phyloP scores from a whole-genome alignment of 2,888 invertebrate genomes.

The Fissipunctia ypsillon region DNA sequence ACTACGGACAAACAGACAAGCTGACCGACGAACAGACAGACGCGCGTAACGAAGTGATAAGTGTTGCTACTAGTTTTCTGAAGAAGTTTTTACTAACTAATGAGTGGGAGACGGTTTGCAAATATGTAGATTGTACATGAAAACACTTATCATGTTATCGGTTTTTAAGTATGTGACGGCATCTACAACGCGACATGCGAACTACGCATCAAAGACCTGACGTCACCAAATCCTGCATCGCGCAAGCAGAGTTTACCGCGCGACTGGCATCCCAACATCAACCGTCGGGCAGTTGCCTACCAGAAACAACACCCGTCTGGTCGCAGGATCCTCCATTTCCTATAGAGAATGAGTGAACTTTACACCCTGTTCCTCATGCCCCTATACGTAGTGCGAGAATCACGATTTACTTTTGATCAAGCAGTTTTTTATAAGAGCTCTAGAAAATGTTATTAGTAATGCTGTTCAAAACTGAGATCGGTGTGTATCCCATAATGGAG shows the following conservation, averaged over 20 bases:
- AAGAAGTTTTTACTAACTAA: neutral
- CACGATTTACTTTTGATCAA: neutral
- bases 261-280: too few species aligned
- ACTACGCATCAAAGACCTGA: too few species aligned
- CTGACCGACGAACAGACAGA: neutral
- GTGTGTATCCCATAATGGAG: conserved; percentile 65
- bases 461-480: conserved; percentile 14
- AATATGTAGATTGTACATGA: neutral
- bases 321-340: too few species aligned
- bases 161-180: too few species aligned
- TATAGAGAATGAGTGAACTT: too few species aligned
- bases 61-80: neutral
- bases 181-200: too few species aligned
- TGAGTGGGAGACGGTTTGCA: neutral
- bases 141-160: neutral
- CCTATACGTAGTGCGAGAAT: neutral
- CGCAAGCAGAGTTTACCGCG: too few species aligned
- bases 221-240: too few species aligned
- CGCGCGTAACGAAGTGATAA: neutral
- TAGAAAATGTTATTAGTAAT: neutral
- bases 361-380: too few species aligned
- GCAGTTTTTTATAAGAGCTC: neutral
- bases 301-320: too few species aligned
- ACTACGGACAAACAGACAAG: too few species aligned
- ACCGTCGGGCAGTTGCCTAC: too few species aligned